Conservation (phyloP, 2,797 vertebrate genomes). For the Peromyscus nudipes region DNA sequence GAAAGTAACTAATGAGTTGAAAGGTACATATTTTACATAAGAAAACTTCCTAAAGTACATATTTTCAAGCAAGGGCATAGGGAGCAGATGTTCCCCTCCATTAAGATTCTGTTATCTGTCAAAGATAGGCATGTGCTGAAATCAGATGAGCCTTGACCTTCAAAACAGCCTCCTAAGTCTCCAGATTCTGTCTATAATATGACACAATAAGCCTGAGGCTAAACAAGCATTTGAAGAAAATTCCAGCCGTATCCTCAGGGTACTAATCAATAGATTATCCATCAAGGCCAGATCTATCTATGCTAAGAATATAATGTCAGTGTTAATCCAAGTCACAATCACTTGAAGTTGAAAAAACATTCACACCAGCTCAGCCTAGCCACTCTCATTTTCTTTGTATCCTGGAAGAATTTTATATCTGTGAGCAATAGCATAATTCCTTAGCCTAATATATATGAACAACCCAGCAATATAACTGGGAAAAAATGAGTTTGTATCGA, state of each 20-base stretch:
- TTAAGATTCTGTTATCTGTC: conserved; percentile 50
- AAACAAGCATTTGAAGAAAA: conserved; percentile 15
- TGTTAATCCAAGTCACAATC: conserved; percentile 64
- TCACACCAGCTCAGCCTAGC: neutral
- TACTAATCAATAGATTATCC: conserved; percentile 68
- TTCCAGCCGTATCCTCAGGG: conserved; percentile 54
- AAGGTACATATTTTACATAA: neutral
- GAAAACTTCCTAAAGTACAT: neutral
- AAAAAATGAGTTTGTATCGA: neutral
- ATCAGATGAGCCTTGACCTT: conserved; percentile 58
- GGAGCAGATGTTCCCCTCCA: neutral
- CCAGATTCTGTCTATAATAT: conserved; percentile 30
- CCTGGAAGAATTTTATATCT: neutral
- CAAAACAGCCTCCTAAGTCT: neutral
- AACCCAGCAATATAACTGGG: neutral
- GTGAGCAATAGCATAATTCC: neutral
- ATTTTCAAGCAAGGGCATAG: neutral
- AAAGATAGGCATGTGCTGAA: conserved; percentile 52
- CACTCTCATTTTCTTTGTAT: neutral
- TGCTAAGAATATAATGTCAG: conserved; percentile 63
- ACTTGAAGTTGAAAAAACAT: neutral
- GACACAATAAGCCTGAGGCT: conserved; percentile 40
- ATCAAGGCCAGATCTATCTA: conserved; percentile 43
- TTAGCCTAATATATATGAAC: neutral
- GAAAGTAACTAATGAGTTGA: neutral